Conservation (phyloP, 2,797 vertebrate genomes). For the Sciurus vulgaris region DNA sequence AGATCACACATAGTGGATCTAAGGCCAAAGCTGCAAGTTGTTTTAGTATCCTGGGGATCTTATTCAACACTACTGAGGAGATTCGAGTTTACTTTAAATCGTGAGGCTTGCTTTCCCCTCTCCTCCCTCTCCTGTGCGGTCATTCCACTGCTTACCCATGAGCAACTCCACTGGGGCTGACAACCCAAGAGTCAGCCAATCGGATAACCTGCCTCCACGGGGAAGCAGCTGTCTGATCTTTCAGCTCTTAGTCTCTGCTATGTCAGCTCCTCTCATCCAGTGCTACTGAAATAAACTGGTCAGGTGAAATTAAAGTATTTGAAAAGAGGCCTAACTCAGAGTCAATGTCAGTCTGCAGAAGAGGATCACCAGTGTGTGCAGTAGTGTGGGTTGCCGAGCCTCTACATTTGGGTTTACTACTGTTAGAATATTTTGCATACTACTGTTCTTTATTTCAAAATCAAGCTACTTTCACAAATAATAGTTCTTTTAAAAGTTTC, state of each 20-base stretch:
- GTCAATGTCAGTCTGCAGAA: background rate
- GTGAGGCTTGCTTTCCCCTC: background rate
- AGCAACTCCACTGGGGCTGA: background rate
- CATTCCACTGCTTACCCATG: background rate
- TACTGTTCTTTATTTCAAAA: conserved; percentile 60
- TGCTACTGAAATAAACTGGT: conserved; percentile 4
- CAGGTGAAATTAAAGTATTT: conserved; percentile 30
- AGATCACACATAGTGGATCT: background rate
- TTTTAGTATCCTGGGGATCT: conserved; percentile 52
- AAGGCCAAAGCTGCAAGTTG: background rate
- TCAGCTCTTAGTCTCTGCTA: background rate
- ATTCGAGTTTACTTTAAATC: background rate
- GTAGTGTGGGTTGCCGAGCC: accelerated
- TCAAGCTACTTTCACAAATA: conserved; percentile 59
- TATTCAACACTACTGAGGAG: background rate
- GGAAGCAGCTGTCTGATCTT: conserved; percentile 12
- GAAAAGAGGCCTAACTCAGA: background rate
- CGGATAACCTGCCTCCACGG: background rate
- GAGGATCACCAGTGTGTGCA: background rate
- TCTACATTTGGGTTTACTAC: conserved; percentile 60
- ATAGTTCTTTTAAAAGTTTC: conserved; percentile 59
- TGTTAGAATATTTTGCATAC: conserved; percentile 62
- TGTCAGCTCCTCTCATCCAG: background rate
- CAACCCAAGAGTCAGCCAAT: background rate
- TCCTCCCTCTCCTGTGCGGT: background rate